These are phyloP conservation scores for Rhabdornis inornatus DNA, from an alignment of 2,113 vertebrate genomes.

Conservation along the genomic window DNA sequence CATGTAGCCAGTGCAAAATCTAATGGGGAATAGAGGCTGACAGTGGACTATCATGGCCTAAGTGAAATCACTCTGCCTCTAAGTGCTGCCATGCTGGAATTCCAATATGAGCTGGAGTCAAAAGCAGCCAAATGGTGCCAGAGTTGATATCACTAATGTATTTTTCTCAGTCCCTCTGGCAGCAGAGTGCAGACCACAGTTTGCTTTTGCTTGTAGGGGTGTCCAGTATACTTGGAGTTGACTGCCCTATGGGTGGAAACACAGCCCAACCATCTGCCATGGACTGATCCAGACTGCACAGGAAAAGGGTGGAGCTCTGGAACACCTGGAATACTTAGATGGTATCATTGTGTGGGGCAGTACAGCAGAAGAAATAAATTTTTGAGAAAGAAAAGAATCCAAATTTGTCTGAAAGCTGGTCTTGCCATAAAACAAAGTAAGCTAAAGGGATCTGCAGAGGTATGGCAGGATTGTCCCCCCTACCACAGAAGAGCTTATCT, in stretches of 20 bases:
- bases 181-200: neutral
- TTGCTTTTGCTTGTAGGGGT: neutral
- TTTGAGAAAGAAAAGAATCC: neutral
- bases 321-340: neutral
- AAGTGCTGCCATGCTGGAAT: fast-evolving
- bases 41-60: neutral
- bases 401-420: neutral
- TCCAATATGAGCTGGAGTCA: neutral
- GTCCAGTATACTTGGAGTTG: neutral
- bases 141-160: neutral
- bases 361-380: neutral
- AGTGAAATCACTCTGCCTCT: neutral
- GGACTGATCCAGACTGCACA: neutral
- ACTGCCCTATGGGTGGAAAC: neutral
- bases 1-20: neutral
- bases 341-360: too few relatives aligned
- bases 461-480: neutral
- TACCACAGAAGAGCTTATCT: neutral
- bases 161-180: neutral
- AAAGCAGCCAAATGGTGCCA: neutral
- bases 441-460: neutral
- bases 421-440: neutral
- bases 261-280: neutral
- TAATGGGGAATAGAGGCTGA: neutral
- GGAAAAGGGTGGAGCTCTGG: neutral